Evolutionary conservation across 53 echinoderm and acorn worm genomes (phyloP).

Genomic region (Echinarachnius parma): DNA sequence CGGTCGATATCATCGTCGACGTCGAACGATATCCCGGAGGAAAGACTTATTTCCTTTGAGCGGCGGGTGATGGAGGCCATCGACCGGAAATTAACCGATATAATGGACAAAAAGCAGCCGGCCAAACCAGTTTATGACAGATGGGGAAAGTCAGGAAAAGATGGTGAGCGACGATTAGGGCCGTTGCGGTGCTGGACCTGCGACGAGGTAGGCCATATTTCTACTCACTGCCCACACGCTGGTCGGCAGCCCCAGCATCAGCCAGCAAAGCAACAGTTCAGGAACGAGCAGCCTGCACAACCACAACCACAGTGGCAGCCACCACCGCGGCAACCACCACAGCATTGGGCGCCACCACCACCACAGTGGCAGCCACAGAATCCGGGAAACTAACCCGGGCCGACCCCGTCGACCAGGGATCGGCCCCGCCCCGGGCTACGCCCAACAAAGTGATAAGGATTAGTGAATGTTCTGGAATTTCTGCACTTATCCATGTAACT

Average conservation of each 20-base stretch:
- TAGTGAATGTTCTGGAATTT: not conserved
- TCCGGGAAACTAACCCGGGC: constrained; percentile 30
- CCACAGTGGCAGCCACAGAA: not conserved
- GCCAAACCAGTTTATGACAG: too few relatives aligned
- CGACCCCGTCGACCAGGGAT: constrained; percentile 27
- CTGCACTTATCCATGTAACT: not conserved
- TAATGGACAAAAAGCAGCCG: too few relatives aligned
- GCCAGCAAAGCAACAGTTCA: not conserved
- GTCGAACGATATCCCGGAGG: not conserved
- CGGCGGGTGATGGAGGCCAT: too few relatives aligned
- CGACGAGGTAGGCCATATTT: not conserved
- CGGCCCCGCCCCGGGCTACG: not conserved
- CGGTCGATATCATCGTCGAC: not conserved
- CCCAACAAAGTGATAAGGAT: constrained; percentile 1
- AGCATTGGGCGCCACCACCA: not conserved
- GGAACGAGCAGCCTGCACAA: not conserved
- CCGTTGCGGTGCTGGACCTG: constrained; percentile 6
- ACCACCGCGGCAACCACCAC: not conserved
- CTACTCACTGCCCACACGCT: not conserved
- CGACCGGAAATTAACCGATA: too few relatives aligned
- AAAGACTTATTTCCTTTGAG: too few relatives aligned
- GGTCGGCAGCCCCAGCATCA: not conserved
- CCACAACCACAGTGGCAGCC: constrained; percentile 3
- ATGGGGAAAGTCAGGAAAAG: too few relatives aligned
- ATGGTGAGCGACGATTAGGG: too few relatives aligned